Evolutionary conservation across 2,113 vertebrate genomes (phyloP), one percentile per base, ranked within the genome.

Genomic region (Seriola quinqueradiata): DNA sequence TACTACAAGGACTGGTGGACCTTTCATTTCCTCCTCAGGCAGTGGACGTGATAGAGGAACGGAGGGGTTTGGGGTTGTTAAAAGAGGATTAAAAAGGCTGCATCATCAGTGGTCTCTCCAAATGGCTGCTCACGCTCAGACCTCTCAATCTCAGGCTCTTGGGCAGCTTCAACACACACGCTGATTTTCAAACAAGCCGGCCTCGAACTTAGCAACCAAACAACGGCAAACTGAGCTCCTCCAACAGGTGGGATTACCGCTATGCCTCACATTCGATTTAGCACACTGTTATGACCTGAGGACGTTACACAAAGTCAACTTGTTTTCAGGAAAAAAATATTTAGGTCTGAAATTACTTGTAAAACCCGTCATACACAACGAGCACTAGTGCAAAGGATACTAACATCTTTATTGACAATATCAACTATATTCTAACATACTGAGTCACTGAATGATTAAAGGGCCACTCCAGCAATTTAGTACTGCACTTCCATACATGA

Each of bases 1-100:
- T 73, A 86, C 86, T 89, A 90, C 89, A 79, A 92, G 81, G 65
- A 84, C 83, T 88, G 89, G 90, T 90, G 83, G 84, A 88, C 87
- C 92, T 92, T 90, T 92, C 88, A 88, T 87, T 93, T 93, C 79
- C 83, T 90, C 87, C 83, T 79, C 73, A 46, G 90, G 85, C 87
- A 70, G 76, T 82, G 75, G 84, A 84, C 54, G 58, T 87, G 86
- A 82, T 76, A 57, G 86, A 84, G 78, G 82, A 85, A 85, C 48
- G 63, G 85, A 82, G 70, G 77, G 80, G 34, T 88, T 86, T 71
- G 48, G 85, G 81, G 76, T 86, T 81, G 91, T 91, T 91, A 90
- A 85, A 76, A 70, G 72, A 81, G 88, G 83, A 93, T 93, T 91
- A 90, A 85, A 89, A 79, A 66, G 73, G 70, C 69, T 77, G 58